Percentiles rank a stretch among this genome's conserved stretches.
Conservation (phyloP, 1,140 invertebrate genomes). For the Meloidogyne exigua region DNA sequence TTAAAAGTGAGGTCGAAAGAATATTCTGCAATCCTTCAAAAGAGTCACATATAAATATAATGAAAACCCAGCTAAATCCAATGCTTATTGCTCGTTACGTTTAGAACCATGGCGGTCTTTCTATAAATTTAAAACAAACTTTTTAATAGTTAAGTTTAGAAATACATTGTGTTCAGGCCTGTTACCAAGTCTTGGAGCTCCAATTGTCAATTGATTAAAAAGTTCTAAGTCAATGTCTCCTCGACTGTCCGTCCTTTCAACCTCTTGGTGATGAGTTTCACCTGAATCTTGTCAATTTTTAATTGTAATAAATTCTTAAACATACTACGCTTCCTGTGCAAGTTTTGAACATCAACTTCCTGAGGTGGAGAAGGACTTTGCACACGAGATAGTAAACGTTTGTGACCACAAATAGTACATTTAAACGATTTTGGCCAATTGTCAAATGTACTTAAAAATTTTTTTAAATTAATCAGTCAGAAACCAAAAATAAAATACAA, state of each 20-base stretch:
- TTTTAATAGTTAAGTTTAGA: neutral
- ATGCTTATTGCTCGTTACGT: neutral
- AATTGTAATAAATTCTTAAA: too few species aligned
- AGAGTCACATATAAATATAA: neutral
- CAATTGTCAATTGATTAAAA: neutral
- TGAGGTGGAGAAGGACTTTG: neutral
- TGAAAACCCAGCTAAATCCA: neutral
- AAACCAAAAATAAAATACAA: too few species aligned
- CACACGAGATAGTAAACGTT: neutral
- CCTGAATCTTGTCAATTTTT: neutral
- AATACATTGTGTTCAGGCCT: neutral
- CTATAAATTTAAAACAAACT: neutral
- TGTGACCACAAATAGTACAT: constrained; percentile 33
- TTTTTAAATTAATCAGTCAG: too few species aligned
- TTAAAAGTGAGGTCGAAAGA: neutral
- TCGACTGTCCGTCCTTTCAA: neutral
- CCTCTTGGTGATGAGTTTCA: neutral
- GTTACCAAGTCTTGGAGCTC: neutral
- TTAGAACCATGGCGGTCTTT: neutral
- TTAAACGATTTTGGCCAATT: constrained; percentile 34
- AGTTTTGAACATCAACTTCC: neutral
- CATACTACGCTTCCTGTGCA: constrained; percentile 1
- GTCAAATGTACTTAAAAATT: constrained; percentile 28
- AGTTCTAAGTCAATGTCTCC: neutral
- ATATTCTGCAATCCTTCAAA: neutral